These are phyloP conservation scores for Gavia stellata DNA, from an alignment of 2,113 vertebrate species.

Conservation along the genomic window DNA sequence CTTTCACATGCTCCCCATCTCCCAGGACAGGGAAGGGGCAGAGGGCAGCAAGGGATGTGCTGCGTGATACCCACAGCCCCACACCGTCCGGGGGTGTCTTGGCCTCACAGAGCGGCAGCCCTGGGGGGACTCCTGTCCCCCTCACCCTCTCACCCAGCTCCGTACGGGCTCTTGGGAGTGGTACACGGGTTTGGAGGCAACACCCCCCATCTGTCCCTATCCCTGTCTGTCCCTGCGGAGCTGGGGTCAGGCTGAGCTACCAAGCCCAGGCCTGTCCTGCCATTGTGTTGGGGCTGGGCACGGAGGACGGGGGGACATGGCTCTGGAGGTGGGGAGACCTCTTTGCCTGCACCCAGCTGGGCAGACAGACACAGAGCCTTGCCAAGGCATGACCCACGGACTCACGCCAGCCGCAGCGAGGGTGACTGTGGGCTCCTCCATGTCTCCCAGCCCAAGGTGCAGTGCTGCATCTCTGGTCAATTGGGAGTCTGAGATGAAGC, in stretches of 20 bases:
- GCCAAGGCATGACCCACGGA: accelerated
- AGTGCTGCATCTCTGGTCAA: slow-evolving; percentile 99
- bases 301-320: accelerated
- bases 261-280: not conserved
- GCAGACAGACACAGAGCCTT: not conserved
- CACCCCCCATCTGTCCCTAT: accelerated
- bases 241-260: not conserved
- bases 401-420: accelerated
- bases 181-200: not conserved
- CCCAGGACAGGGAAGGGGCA: not conserved
- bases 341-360: not conserved
- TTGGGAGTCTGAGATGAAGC: slow-evolving; percentile 99
- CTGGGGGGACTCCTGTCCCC: not conserved
- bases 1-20: not conserved
- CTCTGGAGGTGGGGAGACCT: too few species aligned
- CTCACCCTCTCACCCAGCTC: not conserved
- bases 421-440: not conserved
- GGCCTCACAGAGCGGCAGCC: not conserved
- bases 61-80: not conserved
- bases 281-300: not conserved
- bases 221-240: not conserved
- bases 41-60: not conserved
- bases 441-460: slow-evolving; percentile 93
- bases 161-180: accelerated
- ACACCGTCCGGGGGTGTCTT: accelerated